Evolutionary conservation across 2,888 invertebrate genomes (phyloP), one percentile per base, ranked within the genome.

Genomic region (Crepidodera aurea): DNA sequence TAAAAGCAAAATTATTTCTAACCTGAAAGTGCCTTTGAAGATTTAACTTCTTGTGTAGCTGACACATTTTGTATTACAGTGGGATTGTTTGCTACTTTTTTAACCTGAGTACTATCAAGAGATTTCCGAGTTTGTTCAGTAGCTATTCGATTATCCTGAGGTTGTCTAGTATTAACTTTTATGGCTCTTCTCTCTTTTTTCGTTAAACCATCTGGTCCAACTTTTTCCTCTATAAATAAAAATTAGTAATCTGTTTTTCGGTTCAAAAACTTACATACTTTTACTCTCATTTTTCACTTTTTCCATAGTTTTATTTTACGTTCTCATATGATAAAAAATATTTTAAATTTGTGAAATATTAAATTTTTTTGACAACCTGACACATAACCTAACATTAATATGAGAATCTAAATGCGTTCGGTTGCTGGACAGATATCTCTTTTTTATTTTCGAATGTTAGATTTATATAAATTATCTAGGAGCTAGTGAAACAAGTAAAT

Each of bases 91-190:
- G 16, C 42, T 42, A 25, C 2, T 22, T 44, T 19, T 8, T 13
- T 10, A 46, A 82, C 81, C 66, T 81, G 15, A 6, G 13, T 34
- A 1, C 16, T 46, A 8, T 13, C 27, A 15, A 34, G 10, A 15
- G 44, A 29, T 3, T 22, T 34, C 16, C 22, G 12, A 40, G 27
- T 50, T 12, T 48, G 46, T 22, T 8, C 10, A 27, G n/a, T 22
- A 8, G n/a, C 12, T 18, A 40, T 37, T 27, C 42, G 78, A 8
- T 81, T 79, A 16, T 82, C 79, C 44, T 81, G 81, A 74, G 81
- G 77, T 58, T 82, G 79, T 64, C 74, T 77, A 22, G 71, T 69
- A 48, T 70, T 71, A 5, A 77, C 74, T 68, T 75, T 77, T 40
- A 75, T 51, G 8, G 76, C 75, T 57, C 77, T 73, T 15, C 77